phyloP scores from a whole-genome alignment of 1,140 invertebrate genomes.

The Cyclargus thomasi region DNA sequence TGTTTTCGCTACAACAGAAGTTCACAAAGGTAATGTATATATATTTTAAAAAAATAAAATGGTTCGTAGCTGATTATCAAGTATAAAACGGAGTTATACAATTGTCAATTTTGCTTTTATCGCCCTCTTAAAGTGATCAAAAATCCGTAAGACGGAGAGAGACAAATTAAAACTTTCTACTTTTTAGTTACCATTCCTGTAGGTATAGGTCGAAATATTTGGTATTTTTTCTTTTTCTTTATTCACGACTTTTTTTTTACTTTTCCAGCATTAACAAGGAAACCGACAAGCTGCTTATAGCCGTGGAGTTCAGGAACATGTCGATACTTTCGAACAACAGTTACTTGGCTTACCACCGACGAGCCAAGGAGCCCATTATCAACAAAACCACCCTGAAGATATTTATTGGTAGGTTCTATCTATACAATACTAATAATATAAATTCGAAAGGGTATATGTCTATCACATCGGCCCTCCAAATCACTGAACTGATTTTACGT shows the following conservation, averaged over 20 bases:
- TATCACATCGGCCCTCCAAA: too few relatives aligned
- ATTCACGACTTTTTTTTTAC: neutral
- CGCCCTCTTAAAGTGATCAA: too few relatives aligned
- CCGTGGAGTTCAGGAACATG: constrained; percentile 22
- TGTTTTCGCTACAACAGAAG: too few relatives aligned
- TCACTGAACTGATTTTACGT: too few relatives aligned
- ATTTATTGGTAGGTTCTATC: constrained; percentile 19
- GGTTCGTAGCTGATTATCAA: too few relatives aligned
- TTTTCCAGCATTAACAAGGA: constrained; percentile 28
- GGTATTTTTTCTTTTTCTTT: neutral
- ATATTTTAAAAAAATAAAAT: too few relatives aligned
- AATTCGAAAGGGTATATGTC: neutral
- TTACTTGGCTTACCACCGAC: constrained; percentile 21
- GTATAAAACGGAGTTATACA: too few relatives aligned
- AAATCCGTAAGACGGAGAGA: neutral
- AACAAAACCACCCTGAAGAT: constrained; percentile 13
- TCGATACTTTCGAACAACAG: constrained; percentile 9
- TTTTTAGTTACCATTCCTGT: neutral
- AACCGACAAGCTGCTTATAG: constrained; percentile 25
- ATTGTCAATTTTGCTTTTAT: too few relatives aligned
- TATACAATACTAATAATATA: neutral
- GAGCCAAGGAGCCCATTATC: constrained; percentile 23
- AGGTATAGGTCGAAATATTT: too few relatives aligned
- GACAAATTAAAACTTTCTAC: too few relatives aligned
- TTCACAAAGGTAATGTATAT: too few relatives aligned